phyloP scores from a whole-genome alignment of 2,113 vertebrate species.

The Tinamus guttatus region DNA sequence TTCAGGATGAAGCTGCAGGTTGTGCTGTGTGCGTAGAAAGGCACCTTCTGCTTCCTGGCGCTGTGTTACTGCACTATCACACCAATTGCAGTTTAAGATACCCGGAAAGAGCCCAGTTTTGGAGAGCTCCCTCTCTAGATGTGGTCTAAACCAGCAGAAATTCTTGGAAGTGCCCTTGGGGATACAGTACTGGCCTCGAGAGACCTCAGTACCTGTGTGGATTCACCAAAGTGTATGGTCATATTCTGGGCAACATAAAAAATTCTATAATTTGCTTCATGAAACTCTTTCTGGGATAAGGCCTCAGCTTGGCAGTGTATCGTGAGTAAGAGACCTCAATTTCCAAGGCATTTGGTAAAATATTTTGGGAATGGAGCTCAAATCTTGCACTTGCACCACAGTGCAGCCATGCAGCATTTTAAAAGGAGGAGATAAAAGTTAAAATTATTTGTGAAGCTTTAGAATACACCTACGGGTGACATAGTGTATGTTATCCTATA shows the following conservation, averaged over 20 bases:
- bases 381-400: conserved; percentile 32
- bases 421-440: conserved; percentile 40
- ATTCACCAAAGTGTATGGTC: neutral
- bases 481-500: neutral
- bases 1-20: neutral
- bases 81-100: neutral
- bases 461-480: neutral
- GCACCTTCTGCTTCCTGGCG: neutral
- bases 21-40: neutral
- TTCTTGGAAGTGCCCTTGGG: neutral
- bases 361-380: neutral
- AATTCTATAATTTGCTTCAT: neutral
- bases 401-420: conserved; percentile 28
- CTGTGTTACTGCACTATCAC: neutral
- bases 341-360: conserved; percentile 39
- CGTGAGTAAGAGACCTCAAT: neutral
- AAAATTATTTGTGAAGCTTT: conserved; percentile 13
- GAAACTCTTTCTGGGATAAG: neutral
- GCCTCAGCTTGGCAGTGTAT: neutral
- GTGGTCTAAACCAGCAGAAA: neutral
- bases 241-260: neutral
- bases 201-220: neutral
- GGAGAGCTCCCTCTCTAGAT: neutral
- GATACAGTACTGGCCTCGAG: neutral
- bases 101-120: neutral